Conservation (phyloP, 2,888 invertebrate genomes). For the Rutpela maculata region DNA sequence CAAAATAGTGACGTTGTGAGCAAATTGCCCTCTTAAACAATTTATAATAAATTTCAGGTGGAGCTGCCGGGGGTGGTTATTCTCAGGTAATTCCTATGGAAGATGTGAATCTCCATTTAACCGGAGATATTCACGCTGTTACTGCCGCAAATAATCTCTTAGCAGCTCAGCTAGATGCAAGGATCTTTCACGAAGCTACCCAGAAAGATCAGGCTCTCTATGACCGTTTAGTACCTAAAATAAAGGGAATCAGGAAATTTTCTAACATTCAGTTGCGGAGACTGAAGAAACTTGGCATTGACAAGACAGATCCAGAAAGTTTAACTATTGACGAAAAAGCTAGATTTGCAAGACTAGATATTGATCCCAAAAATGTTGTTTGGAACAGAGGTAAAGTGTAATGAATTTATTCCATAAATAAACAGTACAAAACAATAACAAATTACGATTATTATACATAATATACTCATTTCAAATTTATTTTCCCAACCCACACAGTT, state of each 20-base stretch:
- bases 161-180: slow-evolving; percentile 97
- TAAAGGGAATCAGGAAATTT: slow-evolving; percentile 88
- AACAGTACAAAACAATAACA: too few relatives aligned
- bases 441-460: too few relatives aligned
- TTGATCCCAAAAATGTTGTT: slow-evolving; percentile 91
- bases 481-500: background rate
- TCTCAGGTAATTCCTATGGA: slow-evolving; percentile 99
- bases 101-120: slow-evolving; percentile 98
- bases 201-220: slow-evolving; percentile 91
- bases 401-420: too few relatives aligned
- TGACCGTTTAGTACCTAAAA: slow-evolving; percentile 89
- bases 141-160: slow-evolving; percentile 97
- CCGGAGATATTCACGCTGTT: slow-evolving; percentile 99
- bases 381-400: slow-evolving; percentile 90
- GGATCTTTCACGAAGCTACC: slow-evolving; percentile 97
- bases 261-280: slow-evolving; percentile 90
- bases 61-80: slow-evolving; percentile 99
- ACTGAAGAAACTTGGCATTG: slow-evolving; percentile 85
- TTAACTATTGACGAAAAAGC: slow-evolving; percentile 87
- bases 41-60: slow-evolving; percentile 76
- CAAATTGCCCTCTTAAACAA: background rate
- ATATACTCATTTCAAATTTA: too few relatives aligned
- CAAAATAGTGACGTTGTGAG: background rate
- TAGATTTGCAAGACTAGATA: slow-evolving; percentile 90
- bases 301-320: slow-evolving; percentile 88